These are phyloP conservation scores for Drepana arcuata DNA, from an alignment of 1,140 invertebrate species.

Conservation along the genomic window DNA sequence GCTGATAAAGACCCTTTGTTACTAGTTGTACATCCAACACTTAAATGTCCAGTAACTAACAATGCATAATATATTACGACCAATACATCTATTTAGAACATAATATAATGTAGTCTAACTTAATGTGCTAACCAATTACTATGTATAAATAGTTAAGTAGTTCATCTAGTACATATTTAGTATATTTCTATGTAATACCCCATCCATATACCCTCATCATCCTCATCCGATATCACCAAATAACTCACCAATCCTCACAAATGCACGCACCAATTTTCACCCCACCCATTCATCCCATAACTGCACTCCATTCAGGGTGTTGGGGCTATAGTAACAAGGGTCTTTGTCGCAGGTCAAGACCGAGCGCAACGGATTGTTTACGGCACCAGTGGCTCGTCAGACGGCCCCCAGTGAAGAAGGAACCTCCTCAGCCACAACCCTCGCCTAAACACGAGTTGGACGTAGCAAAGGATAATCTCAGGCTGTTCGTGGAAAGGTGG, in stretches of 20 bases:
- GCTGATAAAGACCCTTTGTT: constrained; percentile 64
- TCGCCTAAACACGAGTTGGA: constrained; percentile 77
- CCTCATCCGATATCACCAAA: not conserved
- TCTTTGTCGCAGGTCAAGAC: constrained; percentile 78
- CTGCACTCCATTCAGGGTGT: constrained; percentile 45
- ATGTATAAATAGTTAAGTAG: not conserved
- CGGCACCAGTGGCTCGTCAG: constrained; percentile 81
- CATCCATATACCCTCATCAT: too few species aligned
- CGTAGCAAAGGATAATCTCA: constrained; percentile 88
- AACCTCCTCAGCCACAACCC: constrained; percentile 32
- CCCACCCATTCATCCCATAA: constrained; percentile 13
- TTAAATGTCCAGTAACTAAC: constrained; percentile 37
- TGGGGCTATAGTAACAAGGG: constrained; percentile 65
- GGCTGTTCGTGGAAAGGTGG: constrained; percentile 89
- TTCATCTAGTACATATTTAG: too few species aligned
- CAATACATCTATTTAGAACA: not conserved
- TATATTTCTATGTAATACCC: too few species aligned
- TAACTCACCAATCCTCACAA: not conserved
- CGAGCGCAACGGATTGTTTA: constrained; percentile 81
- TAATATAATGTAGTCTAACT: not conserved
- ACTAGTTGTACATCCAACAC: constrained; percentile 53
- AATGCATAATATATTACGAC: constrained; percentile 15
- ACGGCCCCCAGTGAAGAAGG: constrained; percentile 34
- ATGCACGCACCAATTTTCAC: constrained; percentile 13
- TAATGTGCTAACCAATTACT: not conserved